These are phyloP conservation scores for Chiroxiphia lanceolata DNA, from an alignment of 2,797 vertebrate genomes.

Conservation along the genomic window DNA sequence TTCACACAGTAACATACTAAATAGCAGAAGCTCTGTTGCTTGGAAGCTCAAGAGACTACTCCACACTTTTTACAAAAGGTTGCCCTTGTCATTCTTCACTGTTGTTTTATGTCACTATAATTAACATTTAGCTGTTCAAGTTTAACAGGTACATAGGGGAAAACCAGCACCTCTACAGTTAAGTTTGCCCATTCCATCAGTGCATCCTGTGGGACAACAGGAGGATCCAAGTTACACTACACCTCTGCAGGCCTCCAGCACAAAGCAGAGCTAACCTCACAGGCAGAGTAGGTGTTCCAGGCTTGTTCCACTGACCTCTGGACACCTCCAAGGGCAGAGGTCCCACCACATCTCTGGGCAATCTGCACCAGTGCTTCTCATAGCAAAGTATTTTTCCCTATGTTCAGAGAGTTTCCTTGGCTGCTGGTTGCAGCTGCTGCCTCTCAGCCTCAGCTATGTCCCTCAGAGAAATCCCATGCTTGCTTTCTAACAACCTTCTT, in stretches of 20 bases:
- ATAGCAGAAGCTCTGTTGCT: background rate
- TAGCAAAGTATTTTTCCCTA: background rate
- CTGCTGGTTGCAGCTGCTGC: background rate
- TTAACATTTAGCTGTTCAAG: background rate
- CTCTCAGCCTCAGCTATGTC: background rate
- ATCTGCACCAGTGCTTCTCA: background rate
- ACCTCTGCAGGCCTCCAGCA: background rate
- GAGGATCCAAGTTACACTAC: background rate
- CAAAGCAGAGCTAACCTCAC: background rate
- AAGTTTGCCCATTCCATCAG: background rate
- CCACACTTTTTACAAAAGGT: fast-evolving
- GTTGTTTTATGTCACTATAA: background rate
- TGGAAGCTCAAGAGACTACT: background rate
- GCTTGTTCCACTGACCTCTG: background rate
- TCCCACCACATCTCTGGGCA: background rate
- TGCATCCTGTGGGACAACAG: background rate
- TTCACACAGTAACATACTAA: background rate
- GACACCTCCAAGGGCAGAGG: background rate
- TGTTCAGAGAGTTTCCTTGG: background rate
- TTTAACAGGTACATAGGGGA: background rate
- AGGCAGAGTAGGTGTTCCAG: background rate
- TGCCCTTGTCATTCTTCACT: background rate
- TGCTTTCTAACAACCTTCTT: background rate
- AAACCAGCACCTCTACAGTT: background rate
- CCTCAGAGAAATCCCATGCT: background rate